Evolutionary conservation across 53 echinoderm and acorn worm species (phyloP), one percentile per base, ranked within the genome.

Genomic region (Holothuria scabra): DNA sequence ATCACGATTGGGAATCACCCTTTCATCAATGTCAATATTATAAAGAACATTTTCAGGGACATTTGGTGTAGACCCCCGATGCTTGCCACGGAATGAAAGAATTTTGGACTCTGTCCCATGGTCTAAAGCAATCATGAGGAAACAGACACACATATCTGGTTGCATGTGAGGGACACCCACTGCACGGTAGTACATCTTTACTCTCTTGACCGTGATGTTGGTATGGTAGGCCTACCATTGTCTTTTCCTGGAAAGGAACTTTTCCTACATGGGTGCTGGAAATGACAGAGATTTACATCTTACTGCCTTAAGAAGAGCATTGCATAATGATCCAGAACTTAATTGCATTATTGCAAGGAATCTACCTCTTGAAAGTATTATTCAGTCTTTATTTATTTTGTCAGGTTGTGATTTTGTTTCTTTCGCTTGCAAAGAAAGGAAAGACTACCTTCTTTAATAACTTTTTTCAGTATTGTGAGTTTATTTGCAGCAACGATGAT

Each of bases 321-420:
- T 60, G 24, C 60, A 60, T 22, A 21, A 60, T 60, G 60, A 60
- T 8, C 60, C 60, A 9, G 52, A 91, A 20, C 37, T 91, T 9
- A 92, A 88, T 56, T 32, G 76, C 68, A n/a, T 28, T 4, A 69
- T 14, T 63, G 92, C 86, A 69, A 85, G 84, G 44, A 88, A 84
- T 65, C 19, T 88, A 21, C 60, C 60, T 5, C 24, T 60, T 3
- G 60, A 24, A 60, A 60, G 60, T 60, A 60, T 4, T 60, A 24
- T 3, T 22, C 88, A n/a, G n/a, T n/a, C n/a, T n/a, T n/a, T n/a
- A n/a, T 91, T 84, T 67, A 91, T 91, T 24, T 85, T 63, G 19
- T 70, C 85, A 24, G 91, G 91, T 6, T 93, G 93, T 37, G 93
- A 93, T 66, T 93, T 93, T 90, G 93, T 87, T 11, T 92, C 92